Evolutionary conservation across 2,888 invertebrate genomes (phyloP).

Genomic region (Sturmia bella): DNA sequence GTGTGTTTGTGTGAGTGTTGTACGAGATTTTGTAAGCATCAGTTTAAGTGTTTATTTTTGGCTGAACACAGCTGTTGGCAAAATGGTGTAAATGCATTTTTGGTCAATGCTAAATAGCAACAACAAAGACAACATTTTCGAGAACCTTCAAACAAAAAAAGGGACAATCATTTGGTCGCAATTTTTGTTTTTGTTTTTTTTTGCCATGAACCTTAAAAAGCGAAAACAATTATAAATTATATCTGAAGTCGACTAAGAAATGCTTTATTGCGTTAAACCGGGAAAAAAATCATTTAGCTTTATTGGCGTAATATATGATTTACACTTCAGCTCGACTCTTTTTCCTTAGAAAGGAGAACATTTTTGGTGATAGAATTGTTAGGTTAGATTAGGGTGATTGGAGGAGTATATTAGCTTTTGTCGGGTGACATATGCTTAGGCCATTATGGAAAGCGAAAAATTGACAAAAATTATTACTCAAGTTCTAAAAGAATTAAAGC

Average conservation of each 20-base stretch:
- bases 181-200: background rate
- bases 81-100: conserved; percentile 81
- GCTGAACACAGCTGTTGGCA: conserved; percentile 78
- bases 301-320: no score
- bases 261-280: background rate
- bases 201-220: conserved; percentile 7
- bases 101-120: conserved; percentile 64
- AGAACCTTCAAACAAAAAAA: conserved; percentile 24
- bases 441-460: no score
- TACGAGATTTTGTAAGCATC: background rate
- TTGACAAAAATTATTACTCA: no score
- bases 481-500: no score
- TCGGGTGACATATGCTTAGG: no score
- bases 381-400: no score
- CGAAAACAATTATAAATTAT: background rate
- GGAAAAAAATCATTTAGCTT: no score
- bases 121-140: conserved; percentile 33
- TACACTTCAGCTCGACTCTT: no score
- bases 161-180: conserved; percentile 44
- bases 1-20: background rate
- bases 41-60: conserved; percentile 20
- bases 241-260: background rate
- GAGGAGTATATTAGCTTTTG: no score
- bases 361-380: no score
- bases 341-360: no score